phyloP scores from a whole-genome alignment of 2,797 vertebrate genomes.

The Takifugu ocellatus region DNA sequence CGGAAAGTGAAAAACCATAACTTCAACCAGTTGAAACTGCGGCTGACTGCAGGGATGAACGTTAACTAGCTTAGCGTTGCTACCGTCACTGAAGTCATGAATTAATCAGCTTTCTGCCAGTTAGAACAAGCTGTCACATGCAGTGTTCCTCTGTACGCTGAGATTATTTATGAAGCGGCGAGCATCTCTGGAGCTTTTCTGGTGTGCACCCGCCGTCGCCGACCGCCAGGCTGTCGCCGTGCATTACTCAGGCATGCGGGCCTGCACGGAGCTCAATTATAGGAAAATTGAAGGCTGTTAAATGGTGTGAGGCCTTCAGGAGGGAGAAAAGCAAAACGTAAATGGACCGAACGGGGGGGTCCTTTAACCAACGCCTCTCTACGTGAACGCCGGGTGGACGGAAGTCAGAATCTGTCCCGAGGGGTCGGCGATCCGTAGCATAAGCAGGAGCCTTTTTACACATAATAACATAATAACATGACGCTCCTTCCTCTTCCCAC shows the following conservation, averaged over 20 bases:
- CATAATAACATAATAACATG: neutral
- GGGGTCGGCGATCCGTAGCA: too few relatives aligned
- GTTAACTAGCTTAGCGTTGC: too few relatives aligned
- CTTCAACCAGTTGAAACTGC: slow-evolving; percentile 13
- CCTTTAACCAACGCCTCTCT: neutral
- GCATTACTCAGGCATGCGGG: slow-evolving; percentile 33
- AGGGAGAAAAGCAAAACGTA: slow-evolving; percentile 4
- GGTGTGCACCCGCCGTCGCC: slow-evolving; percentile 11
- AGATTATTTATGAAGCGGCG: too few relatives aligned
- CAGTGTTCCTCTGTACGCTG: too few relatives aligned
- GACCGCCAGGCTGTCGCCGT: slow-evolving; percentile 14
- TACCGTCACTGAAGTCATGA: too few relatives aligned
- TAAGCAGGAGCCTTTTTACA: too few relatives aligned
- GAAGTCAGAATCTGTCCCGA: neutral
- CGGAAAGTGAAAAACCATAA: slow-evolving; percentile 36
- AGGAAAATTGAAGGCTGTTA: slow-evolving; percentile 28
- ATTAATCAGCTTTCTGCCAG: too few relatives aligned
- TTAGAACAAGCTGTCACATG: too few relatives aligned
- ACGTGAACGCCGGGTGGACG: too few relatives aligned
- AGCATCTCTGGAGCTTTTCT: neutral
- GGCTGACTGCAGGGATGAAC: too few relatives aligned
- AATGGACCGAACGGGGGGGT: slow-evolving; percentile 2
- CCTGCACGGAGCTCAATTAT: slow-evolving; percentile 18
- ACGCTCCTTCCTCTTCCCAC: slow-evolving; percentile 25
- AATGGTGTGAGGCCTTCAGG: slow-evolving; percentile 16